Conservation (phyloP, 2,113 vertebrate species). For the Nothoprocta perdicaria region DNA sequence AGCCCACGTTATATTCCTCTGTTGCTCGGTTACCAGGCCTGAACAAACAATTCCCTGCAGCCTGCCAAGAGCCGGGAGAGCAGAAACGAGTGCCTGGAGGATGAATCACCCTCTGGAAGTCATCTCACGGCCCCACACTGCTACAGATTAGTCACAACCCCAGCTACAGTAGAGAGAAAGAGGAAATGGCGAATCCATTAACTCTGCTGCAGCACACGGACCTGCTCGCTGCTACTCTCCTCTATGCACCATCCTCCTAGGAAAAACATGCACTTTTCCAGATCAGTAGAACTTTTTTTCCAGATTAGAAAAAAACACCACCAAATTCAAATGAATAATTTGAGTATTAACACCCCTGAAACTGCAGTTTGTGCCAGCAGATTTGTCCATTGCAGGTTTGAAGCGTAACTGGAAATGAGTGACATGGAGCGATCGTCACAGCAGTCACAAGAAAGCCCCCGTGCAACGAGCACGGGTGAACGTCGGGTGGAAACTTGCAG, state of each 20-base stretch:
- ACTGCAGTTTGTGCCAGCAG: background rate
- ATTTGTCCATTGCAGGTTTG: background rate
- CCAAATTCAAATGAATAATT: background rate
- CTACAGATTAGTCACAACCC: slow-evolving; percentile 61
- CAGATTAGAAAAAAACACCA: background rate
- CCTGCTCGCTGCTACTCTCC: background rate
- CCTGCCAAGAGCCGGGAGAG: slow-evolving; percentile 54
- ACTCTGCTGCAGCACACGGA: background rate
- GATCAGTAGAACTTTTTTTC: background rate
- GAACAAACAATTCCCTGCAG: slow-evolving; percentile 66
- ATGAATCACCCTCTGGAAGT: slow-evolving; percentile 72
- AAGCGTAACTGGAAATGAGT: background rate
- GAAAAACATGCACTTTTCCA: background rate
- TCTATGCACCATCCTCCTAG: background rate
- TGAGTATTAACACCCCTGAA: background rate
- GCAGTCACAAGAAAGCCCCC: background rate
- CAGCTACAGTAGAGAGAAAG: background rate
- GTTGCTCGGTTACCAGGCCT: slow-evolving; percentile 67
- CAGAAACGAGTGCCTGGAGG: slow-evolving; percentile 75
- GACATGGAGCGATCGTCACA: fast-evolving
- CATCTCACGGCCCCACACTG: slow-evolving; percentile 35
- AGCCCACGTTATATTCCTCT: slow-evolving; percentile 36
- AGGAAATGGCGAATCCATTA: slow-evolving; percentile 54
- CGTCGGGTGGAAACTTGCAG: background rate
- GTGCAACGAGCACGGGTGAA: fast-evolving